Evolutionary conservation across 2,113 vertebrate species (phyloP).

Genomic region (Oryzias javanicus): DNA sequence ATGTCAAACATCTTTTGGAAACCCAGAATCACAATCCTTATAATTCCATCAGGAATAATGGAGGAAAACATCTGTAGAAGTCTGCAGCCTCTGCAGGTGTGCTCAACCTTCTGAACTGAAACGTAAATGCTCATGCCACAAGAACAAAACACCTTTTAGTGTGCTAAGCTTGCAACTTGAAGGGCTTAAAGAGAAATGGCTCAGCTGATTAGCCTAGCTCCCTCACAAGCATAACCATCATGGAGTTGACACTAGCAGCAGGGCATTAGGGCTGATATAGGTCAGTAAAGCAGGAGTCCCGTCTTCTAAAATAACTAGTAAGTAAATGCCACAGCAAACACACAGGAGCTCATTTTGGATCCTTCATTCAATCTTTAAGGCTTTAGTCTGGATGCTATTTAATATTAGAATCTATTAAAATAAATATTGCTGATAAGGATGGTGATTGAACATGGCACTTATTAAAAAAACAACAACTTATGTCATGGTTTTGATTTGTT

Average conservation of each 20-base stretch:
- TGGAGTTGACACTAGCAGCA: slow-evolving; percentile 36
- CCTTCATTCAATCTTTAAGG: no score
- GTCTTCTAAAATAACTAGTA: no score
- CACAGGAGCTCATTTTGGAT: no score
- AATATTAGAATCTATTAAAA: no score
- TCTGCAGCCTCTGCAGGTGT: slow-evolving; percentile 13
- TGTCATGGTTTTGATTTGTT: no score
- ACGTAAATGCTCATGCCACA: slow-evolving; percentile 23
- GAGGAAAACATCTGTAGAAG: slow-evolving; percentile 19
- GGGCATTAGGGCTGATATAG: slow-evolving; percentile 65
- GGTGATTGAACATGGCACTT: no score
- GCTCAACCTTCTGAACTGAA: background rate
- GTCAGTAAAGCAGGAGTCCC: background rate
- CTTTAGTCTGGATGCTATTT: no score
- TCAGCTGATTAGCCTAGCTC: slow-evolving; percentile 53
- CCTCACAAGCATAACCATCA: slow-evolving; percentile 33
- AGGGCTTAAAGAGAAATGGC: slow-evolving; percentile 39
- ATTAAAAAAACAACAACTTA: no score
- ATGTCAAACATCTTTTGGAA: slow-evolving; percentile 27
- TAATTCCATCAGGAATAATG: slow-evolving; percentile 51
- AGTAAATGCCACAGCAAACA: no score
- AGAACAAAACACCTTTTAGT: slow-evolving; percentile 14
- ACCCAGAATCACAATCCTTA: slow-evolving; percentile 50
- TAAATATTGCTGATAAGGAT: no score
- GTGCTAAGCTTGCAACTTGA: slow-evolving; percentile 51